Evolutionary conservation across 2,888 invertebrate species (phyloP).

Genomic region (Meteorus colon): DNA sequence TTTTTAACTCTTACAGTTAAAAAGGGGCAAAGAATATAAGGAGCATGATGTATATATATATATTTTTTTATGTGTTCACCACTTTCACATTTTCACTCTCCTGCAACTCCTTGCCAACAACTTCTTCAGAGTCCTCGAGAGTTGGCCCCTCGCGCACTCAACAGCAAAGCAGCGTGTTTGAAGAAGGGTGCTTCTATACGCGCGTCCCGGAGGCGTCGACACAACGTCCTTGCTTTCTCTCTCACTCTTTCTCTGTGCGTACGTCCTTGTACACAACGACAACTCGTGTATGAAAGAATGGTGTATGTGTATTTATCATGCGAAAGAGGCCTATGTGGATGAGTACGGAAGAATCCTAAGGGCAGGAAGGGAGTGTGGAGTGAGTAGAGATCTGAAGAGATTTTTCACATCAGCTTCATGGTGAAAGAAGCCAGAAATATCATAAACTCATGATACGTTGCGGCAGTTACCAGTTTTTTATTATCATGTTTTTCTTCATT

Average conservation of each 20-base stretch:
- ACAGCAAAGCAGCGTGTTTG: conserved; percentile 25
- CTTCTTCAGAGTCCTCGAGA: conserved; percentile 35
- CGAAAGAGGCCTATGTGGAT: not conserved
- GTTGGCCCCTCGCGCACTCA: conserved; percentile 21
- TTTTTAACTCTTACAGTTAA: conserved; percentile 32
- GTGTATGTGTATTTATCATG: not conserved
- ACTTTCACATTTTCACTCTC: not conserved
- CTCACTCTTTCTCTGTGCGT: not conserved
- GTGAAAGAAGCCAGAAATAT: conserved; percentile 29
- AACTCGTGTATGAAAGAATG: not conserved
- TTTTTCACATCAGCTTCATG: conserved; percentile 1
- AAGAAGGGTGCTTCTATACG: conserved; percentile 20
- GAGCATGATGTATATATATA: conserved; percentile 17
- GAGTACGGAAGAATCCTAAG: conserved; percentile 7
- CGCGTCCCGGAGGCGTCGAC: conserved; percentile 35
- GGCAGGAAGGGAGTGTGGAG: conserved; percentile 3
- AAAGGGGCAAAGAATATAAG: conserved; percentile 9
- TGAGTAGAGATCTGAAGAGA: conserved; percentile 18
- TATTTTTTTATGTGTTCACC: not conserved
- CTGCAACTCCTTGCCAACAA: conserved; percentile 22
- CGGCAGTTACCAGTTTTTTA: not conserved
- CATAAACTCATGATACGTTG: conserved; percentile 4
- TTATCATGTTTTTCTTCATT: not conserved
- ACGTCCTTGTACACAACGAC: conserved; percentile 22
- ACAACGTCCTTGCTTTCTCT: conserved; percentile 17